A percentile compares a stretch with the other conserved stretches of the same genome.
Conservation (phyloP, 2,888 invertebrate species). For the Rhynchonema sp. region DNA sequence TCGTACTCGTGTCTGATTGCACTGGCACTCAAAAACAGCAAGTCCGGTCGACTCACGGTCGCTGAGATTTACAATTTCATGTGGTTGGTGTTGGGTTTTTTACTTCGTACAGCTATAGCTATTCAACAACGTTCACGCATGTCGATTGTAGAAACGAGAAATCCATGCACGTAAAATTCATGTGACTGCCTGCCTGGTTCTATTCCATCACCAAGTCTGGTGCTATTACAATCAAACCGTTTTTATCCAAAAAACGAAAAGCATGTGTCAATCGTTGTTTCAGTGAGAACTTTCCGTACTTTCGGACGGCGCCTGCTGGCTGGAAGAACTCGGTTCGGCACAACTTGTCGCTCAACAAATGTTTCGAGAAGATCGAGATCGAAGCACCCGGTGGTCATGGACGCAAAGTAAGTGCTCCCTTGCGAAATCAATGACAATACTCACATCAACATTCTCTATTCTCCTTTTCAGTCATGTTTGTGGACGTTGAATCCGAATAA, state of each 20-base stretch:
- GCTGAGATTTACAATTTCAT: conserved; percentile 97
- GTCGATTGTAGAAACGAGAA: too few species aligned
- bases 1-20: conserved; percentile 95
- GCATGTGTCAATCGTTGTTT: too few species aligned
- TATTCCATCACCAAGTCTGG: background rate
- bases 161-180: too few species aligned
- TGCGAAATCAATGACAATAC: background rate
- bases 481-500: conserved; percentile 94
- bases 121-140: too few species aligned
- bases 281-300: conserved; percentile 92
- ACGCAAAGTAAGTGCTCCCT: conserved; percentile 38
- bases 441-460: too few species aligned
- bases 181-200: too few species aligned
- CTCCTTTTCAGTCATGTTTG: conserved; percentile 40
- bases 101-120: background rate
- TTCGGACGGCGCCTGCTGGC: conserved; percentile 88
- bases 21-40: conserved; percentile 87
- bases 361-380: conserved; percentile 92
- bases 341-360: conserved; percentile 87
- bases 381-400: conserved; percentile 44
- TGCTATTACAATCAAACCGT: background rate
- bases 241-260: too few species aligned
- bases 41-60: conserved; percentile 78
- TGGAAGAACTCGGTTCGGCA: conserved; percentile 98
- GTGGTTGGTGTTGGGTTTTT: too few species aligned